Evolutionary conservation across 2,113 vertebrate species (phyloP).

Genomic region (Brachyistius frenatus): DNA sequence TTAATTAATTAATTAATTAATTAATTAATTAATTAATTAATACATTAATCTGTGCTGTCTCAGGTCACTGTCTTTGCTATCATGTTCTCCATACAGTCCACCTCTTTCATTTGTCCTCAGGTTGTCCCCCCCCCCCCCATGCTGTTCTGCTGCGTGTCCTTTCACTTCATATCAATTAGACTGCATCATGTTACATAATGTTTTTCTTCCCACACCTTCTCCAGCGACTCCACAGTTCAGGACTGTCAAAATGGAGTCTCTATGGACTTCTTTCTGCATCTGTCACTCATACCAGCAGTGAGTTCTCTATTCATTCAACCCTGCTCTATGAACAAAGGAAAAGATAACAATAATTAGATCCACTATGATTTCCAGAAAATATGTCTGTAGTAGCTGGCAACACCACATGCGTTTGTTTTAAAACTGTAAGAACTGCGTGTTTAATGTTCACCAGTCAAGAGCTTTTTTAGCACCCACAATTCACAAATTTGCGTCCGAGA

Average conservation of each 20-base stretch:
- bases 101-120: background rate
- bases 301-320: conserved; percentile 20
- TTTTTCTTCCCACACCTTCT: background rate
- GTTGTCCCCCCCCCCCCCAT: background rate
- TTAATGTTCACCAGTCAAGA: too few species aligned
- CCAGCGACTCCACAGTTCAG: conserved; percentile 20
- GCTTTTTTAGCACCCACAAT: too few species aligned
- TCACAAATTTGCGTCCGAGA: too few species aligned
- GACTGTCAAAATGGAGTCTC: conserved; percentile 67
- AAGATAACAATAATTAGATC: too few species aligned
- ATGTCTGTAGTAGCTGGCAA: too few species aligned
- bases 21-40: too few species aligned
- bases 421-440: too few species aligned
- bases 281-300: conserved; percentile 77
- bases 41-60: background rate
- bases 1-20: too few species aligned
- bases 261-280: conserved; percentile 63
- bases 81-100: background rate
- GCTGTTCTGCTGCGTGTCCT: background rate
- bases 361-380: too few species aligned
- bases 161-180: background rate
- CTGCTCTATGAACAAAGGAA: too few species aligned
- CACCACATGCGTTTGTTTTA: too few species aligned
- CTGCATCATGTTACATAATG: background rate
- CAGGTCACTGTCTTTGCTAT: background rate